A percentile compares a stretch with the other conserved stretches of the same genome.
phyloP scores from a whole-genome alignment of 2,113 vertebrate species.

The Andinoacara biseriatus region DNA sequence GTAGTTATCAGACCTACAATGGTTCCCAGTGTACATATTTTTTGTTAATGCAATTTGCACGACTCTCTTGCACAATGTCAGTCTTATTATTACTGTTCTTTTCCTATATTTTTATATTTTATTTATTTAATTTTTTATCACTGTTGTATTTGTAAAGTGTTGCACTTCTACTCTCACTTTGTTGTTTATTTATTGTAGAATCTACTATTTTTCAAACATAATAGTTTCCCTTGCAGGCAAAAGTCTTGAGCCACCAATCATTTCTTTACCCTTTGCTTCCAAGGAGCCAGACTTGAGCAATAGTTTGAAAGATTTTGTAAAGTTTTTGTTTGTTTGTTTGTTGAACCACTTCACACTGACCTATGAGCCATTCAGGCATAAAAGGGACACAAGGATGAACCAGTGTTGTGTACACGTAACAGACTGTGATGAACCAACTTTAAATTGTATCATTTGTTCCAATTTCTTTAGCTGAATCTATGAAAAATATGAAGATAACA shows the following conservation, averaged over 20 bases:
- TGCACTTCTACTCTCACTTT: too few relatives aligned
- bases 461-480: neutral
- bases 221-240: too few relatives aligned
- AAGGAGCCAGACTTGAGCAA: neutral
- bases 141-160: too few relatives aligned
- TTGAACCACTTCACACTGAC: neutral
- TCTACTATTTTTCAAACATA: too few relatives aligned
- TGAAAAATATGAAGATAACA: neutral
- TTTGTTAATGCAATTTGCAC: too few relatives aligned
- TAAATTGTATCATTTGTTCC: neutral
- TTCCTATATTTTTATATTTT: too few relatives aligned
- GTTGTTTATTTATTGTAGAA: too few relatives aligned
- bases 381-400: neutral
- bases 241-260: neutral
- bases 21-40: too few relatives aligned
- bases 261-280: neutral
- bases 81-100: too few relatives aligned
- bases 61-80: too few relatives aligned
- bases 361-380: neutral
- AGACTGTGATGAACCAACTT: neutral
- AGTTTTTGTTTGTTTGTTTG: neutral
- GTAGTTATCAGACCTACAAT: neutral
- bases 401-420: neutral
- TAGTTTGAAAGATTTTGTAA: neutral
- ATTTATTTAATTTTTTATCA: too few relatives aligned